Evolutionary conservation across 2,888 invertebrate genomes (phyloP).

Genomic region (Beris morrisii): DNA sequence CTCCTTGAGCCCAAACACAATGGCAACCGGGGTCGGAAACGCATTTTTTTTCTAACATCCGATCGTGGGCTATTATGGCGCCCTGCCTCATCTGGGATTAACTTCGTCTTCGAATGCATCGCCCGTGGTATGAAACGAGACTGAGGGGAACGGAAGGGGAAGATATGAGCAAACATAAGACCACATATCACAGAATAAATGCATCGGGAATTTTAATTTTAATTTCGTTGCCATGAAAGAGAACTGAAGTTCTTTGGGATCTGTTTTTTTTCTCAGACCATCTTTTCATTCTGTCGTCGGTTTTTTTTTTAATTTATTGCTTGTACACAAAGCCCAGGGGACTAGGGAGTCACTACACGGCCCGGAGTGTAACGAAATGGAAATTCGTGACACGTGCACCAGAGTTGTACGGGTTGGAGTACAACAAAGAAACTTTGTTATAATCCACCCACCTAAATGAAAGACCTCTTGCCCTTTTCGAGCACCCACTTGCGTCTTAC

Average conservation of each 20-base stretch:
- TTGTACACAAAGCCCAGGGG: constrained; percentile 20
- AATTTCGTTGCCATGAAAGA: constrained; percentile 14
- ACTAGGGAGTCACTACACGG: neutral
- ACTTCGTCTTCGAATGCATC: constrained; percentile 18
- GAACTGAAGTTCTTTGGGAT: neutral
- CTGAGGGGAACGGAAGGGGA: neutral
- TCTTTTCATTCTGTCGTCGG: neutral
- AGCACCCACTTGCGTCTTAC: too few relatives aligned
- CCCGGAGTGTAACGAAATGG: constrained; percentile 20
- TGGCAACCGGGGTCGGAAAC: constrained; percentile 28
- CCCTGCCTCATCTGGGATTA: constrained; percentile 15
- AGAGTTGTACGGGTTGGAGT: neutral
- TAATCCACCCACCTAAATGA: too few relatives aligned
- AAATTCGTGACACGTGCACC: constrained; percentile 30
- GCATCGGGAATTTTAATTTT: constrained; percentile 30
- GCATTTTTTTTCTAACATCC: constrained; percentile 25
- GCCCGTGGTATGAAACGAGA: neutral
- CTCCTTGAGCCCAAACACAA: constrained; percentile 21
- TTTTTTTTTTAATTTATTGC: constrained; percentile 26
- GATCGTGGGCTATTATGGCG: constrained; percentile 23
- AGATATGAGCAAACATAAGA: constrained; percentile 8
- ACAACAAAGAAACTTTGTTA: neutral
- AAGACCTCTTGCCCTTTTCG: too few relatives aligned
- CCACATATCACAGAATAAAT: constrained; percentile 8
- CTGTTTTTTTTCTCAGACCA: neutral